Evolutionary conservation across 2,888 invertebrate species (phyloP).

Genomic region (Eupeodes latifasciatus): DNA sequence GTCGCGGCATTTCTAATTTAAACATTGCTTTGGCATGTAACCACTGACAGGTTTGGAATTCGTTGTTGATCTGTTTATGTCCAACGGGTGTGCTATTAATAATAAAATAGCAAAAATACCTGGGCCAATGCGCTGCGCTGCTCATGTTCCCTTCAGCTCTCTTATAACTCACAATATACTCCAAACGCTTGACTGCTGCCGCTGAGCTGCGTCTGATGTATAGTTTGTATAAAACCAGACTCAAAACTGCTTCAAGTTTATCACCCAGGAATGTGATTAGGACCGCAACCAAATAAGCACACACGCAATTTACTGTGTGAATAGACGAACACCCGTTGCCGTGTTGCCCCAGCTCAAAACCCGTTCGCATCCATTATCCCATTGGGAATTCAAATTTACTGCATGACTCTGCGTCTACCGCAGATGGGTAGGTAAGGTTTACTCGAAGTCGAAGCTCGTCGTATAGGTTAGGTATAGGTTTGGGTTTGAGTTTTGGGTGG

Average conservation of each 20-base stretch:
- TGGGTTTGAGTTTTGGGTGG: no score
- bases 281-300: conserved; percentile 68
- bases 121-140: conserved; percentile 26
- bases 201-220: background rate
- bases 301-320: conserved; percentile 54
- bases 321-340: background rate
- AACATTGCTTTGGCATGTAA: conserved; percentile 72
- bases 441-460: no score
- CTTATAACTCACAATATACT: background rate
- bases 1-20: conserved; percentile 69
- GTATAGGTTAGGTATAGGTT: no score
- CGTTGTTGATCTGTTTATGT: conserved; percentile 75
- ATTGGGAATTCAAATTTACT: conserved; percentile 70
- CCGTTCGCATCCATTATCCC: conserved; percentile 64
- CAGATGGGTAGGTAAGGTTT: conserved; percentile 28
- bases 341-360: conserved; percentile 38
- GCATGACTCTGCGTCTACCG: conserved; percentile 31
- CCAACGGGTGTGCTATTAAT: conserved; percentile 76
- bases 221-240: conserved; percentile 34
- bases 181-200: no score
- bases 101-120: conserved; percentile 62
- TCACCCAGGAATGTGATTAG: conserved; percentile 74
- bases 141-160: conserved; percentile 67
- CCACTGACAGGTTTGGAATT: conserved; percentile 73
- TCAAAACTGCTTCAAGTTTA: conserved; percentile 65